Percentiles rank a stretch among this genome's conserved stretches.
These are phyloP conservation scores for Dasysyrphus albostriatus DNA, from an alignment of 2,888 invertebrate species.

Conservation along the genomic window DNA sequence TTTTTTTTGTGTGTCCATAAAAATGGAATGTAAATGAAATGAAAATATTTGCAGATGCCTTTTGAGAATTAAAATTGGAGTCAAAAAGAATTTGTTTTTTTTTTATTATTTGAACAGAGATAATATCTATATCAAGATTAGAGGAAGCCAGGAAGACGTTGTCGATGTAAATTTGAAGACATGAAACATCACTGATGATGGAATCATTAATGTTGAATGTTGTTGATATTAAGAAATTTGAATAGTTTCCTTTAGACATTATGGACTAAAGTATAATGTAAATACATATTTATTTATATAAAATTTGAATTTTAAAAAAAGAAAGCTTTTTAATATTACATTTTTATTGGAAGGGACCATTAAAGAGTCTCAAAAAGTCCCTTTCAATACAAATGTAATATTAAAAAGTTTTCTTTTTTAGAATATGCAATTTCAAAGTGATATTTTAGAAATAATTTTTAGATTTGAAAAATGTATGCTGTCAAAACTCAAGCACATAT, in stretches of 20 bases:
- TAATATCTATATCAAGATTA: not conserved
- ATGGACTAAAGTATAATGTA: not conserved
- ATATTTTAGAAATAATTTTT: too few species aligned
- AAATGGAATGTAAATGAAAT: conserved; percentile 28
- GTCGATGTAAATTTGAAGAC: conserved; percentile 22
- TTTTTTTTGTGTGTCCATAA: not conserved
- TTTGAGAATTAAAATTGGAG: conserved; percentile 13
- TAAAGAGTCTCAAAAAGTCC: too few species aligned
- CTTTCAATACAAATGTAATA: too few species aligned
- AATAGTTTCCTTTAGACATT: conserved; percentile 20
- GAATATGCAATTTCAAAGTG: too few species aligned
- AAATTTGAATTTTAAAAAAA: not conserved
- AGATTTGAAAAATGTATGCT: too few species aligned
- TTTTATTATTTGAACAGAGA: conserved; percentile 23
- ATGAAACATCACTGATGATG: not conserved
- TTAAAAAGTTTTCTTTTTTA: too few species aligned
- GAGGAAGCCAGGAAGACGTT: not conserved
- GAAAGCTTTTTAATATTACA: not conserved
- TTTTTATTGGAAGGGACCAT: not conserved
- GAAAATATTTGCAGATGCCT: conserved; percentile 29
- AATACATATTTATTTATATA: not conserved
- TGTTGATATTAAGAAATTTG: conserved; percentile 13
- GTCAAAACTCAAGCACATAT: too few species aligned
- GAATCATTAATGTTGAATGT: conserved; percentile 13
- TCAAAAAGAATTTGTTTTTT: conserved; percentile 17